Percentiles rank a stretch among this genome's conserved stretches.
These are phyloP conservation scores for Hippocampus barbouri DNA, from an alignment of 2,113 vertebrate species.

Conservation along the genomic window DNA sequence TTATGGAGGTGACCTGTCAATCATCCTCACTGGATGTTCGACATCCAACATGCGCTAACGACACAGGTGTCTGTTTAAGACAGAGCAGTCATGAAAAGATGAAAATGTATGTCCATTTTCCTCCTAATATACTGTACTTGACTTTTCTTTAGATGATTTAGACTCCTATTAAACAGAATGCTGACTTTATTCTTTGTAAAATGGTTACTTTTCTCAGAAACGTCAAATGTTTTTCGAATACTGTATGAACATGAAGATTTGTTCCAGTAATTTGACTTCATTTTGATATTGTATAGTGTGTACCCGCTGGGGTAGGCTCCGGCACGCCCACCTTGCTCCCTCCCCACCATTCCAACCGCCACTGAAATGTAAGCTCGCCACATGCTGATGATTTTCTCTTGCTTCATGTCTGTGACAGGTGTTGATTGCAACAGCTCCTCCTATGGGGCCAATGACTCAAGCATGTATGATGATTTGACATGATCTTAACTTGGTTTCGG, in stretches of 20 bases:
- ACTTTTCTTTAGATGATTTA: too few species aligned
- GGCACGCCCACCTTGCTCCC: too few species aligned
- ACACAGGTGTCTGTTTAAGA: neutral
- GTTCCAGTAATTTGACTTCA: too few species aligned
- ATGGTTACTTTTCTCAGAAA: too few species aligned
- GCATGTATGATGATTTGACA: neutral
- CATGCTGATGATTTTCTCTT: neutral
- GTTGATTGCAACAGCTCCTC: neutral
- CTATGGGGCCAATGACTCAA: neutral
- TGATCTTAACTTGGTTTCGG: slow-evolving; percentile 56
- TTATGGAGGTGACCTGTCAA: slow-evolving; percentile 5
- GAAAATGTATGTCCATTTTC: neutral
- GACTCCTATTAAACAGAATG: too few species aligned
- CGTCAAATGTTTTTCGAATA: too few species aligned
- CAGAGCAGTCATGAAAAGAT: neutral
- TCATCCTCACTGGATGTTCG: neutral
- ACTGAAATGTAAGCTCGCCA: neutral
- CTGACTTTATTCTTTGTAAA: too few species aligned
- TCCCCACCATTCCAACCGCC: neutral
- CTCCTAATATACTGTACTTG: too few species aligned
- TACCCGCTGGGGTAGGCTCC: too few species aligned
- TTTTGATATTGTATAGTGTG: too few species aligned
- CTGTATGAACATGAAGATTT: too few species aligned
- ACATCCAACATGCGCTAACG: neutral
- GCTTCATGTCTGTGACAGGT: neutral